Base-by-base conservation (phyloP, 2,113 vertebrate genomes). In the Monopterus albus region DNA sequence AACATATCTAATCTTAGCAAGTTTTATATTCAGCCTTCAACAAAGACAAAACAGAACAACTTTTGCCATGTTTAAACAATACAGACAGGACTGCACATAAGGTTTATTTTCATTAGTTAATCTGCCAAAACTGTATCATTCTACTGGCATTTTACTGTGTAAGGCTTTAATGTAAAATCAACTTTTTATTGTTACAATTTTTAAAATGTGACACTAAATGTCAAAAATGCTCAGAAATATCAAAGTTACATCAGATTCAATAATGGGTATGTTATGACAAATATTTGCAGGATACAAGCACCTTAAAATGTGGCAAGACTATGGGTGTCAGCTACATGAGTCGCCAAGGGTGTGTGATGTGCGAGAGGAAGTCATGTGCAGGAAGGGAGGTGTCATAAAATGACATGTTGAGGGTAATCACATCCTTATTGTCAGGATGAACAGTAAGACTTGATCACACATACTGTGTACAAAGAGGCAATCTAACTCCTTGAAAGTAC, bases 341-440 rank as follows among this genome's bases (percentile, higher is more conserved):
- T 53, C 4, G 6, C 35, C 18, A 20, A 36, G 55, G 9, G 29
- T 26, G 38, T 46, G 35, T 63, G 42, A 26, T 61, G 20, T 50
- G 64, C 47, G 53, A 72, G 55, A 1, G 40, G 31, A 57, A 0
- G 20, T 42, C 68, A 73, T 78, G 42, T 78, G 72, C 81, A 89
- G 88, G 83, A 89, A 84, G 83, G 85, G 88, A 84, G 81, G 82
- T 77, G 73, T 72, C 49, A 62, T 74, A 50, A 61, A 38, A 63
- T 18, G 36, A 46, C 35, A 50, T 45, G 36, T 59, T 50, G 17
- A 49, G 43, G 23, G 25, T 2, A 5, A 45, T 38, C 64, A 86
- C 47, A 67, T 80, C 61, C 50, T 75, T 17, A 33, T 35, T 43
- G 40, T 49, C 21, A 55, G 17, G 28, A 55, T 10, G 36, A 64